phyloP scores from a whole-genome alignment of 92 coral and sea anemone species.

The Plumapathes pennacea region DNA sequence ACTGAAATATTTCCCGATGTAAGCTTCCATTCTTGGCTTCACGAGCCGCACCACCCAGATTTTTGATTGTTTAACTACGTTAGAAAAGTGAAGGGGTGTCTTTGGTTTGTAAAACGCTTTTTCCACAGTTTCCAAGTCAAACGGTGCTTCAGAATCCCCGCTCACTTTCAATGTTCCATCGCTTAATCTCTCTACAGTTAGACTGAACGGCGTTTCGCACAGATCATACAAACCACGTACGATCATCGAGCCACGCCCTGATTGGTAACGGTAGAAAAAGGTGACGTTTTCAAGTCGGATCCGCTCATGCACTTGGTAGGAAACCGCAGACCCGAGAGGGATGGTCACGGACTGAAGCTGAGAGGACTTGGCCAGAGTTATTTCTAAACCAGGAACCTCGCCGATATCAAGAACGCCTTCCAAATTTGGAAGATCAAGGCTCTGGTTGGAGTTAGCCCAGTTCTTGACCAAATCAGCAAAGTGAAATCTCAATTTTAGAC shows the following conservation, averaged over 20 bases:
- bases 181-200: slow-evolving; percentile 43
- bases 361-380: slow-evolving; percentile 30
- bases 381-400: slow-evolving; percentile 57
- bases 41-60: slow-evolving; percentile 68
- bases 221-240: slow-evolving; percentile 77
- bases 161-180: slow-evolving; percentile 61
- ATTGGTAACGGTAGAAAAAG: slow-evolving; percentile 69
- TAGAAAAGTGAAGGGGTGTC: slow-evolving; percentile 26
- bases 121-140: slow-evolving; percentile 82
- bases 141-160: slow-evolving; percentile 70
- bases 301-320: slow-evolving; percentile 72
- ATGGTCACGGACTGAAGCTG: slow-evolving; percentile 37
- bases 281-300: slow-evolving; percentile 59
- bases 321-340: slow-evolving; percentile 68
- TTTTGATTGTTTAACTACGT: slow-evolving; percentile 51
- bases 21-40: slow-evolving; percentile 71
- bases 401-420: slow-evolving; percentile 22
- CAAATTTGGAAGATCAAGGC: slow-evolving; percentile 63
- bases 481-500: slow-evolving; percentile 1
- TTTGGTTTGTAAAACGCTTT: slow-evolving; percentile 60
- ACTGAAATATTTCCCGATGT: slow-evolving; percentile 53
- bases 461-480: slow-evolving; percentile 43
- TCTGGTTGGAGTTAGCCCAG: slow-evolving; percentile 50
- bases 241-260: slow-evolving; percentile 65
- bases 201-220: slow-evolving; percentile 73